Evolutionary conservation across 1,140 invertebrate genomes (phyloP).

Genomic region (Panagrolaimus sp.): DNA sequence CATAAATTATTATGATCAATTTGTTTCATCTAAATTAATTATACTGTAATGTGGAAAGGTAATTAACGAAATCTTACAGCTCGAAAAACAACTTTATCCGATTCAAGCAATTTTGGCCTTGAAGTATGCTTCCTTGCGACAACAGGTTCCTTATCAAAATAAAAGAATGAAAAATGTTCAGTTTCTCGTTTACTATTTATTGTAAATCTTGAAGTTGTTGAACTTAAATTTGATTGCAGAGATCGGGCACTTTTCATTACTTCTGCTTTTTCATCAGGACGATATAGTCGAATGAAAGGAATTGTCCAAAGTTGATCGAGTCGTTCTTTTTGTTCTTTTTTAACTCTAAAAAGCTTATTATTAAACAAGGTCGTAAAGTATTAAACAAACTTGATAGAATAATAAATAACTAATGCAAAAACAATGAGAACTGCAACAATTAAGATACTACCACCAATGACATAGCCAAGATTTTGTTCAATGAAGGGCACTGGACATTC

Average conservation of each 20-base stretch:
- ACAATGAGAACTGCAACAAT: background rate
- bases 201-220: background rate
- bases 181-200: conserved; percentile 6
- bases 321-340: background rate
- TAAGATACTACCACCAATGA: background rate
- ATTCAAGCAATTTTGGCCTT: background rate
- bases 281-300: background rate
- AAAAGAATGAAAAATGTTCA: background rate
- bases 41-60: background rate
- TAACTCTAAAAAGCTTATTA: background rate
- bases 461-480: background rate
- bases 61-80: background rate
- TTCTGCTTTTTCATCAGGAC: conserved; percentile 11
- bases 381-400: background rate
- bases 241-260: background rate
- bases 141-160: background rate
- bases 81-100: background rate
- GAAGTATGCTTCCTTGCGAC: conserved; percentile 4
- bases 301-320: conserved; percentile 16
- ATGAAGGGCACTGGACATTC: conserved; percentile 1
- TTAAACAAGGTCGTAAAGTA: background rate
- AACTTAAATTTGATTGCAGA: background rate
- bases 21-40: conserved; percentile 15
- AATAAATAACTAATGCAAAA: conserved; percentile 9
- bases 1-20: conserved; percentile 4